Evolutionary conservation across 2,888 invertebrate genomes (phyloP), one percentile per base, ranked within the genome.

Genomic region (Troides oblongomaculatus): DNA sequence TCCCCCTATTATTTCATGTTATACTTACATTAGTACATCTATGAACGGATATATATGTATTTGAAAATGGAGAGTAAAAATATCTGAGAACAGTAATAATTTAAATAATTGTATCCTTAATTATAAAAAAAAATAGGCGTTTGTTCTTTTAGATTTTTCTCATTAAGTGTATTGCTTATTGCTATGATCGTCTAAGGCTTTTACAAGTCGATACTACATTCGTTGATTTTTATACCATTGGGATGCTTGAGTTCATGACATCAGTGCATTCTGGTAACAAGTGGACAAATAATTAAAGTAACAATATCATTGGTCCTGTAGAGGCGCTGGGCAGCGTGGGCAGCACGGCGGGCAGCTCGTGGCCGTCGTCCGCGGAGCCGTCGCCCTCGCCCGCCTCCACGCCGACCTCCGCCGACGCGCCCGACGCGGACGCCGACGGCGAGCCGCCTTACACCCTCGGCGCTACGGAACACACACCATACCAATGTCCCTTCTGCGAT

Each of bases 401-500:
- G 62, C 95, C 95, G 70, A 95, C 94, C 73, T 94, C 95, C 6
- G 93, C 94, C 53, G 94, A 94, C 82, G 94, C 94, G 66, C 95
- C 94, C 70, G 94, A 94, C 76, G 66, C 93, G 57, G 95, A 95
- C 75, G 89, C 90, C 60, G 95, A 95, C 75, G 89, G 90, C 61
- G 93, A 94, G 73, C 92, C 95, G 62, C 93, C 94, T 64, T 95
- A 93, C 87, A 95, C 95, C 36, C 93, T 95, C 75, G 95, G 95
- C 62, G 94, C 94, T 73, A 95, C 95, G 25, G 95, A 95, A 79
- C 93, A 94, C 86, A 96, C 97, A 75, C 97, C 97, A 73, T 97
- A 97, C 93, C 96, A 96, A 83, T 98, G 97, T 91, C 96, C 96
- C 89, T 97, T 97, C 93, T 98, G 98, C 93, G 97, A 97, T 84